Evolutionary conservation across 2,888 invertebrate genomes (phyloP).

Genomic region (Cremastinae sp.): DNA sequence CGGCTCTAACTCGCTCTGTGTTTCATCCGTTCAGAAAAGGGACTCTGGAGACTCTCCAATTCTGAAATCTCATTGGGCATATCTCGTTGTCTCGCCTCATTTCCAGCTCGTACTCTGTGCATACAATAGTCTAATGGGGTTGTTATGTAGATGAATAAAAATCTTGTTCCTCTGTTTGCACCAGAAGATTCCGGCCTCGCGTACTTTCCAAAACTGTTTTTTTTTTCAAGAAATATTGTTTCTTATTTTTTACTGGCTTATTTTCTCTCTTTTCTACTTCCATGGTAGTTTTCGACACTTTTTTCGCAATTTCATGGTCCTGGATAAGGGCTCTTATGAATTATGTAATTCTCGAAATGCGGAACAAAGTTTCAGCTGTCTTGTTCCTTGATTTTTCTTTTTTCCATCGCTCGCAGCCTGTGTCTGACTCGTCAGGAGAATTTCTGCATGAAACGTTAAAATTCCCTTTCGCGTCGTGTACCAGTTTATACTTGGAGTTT

Average conservation of each 20-base stretch:
- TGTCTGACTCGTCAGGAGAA: constrained; percentile 39
- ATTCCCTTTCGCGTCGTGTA: constrained; percentile 8
- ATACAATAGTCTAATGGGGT: constrained; percentile 49
- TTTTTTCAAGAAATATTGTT: neutral
- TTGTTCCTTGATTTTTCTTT: neutral
- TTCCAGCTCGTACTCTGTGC: constrained; percentile 39
- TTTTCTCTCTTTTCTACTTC: neutral
- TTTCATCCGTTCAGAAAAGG: constrained; percentile 48
- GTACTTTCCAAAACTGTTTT: neutral
- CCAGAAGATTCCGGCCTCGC: neutral
- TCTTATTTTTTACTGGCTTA: neutral
- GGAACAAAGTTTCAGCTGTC: neutral
- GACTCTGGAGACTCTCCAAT: constrained; percentile 63
- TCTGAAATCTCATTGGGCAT: constrained; percentile 67
- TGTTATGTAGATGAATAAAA: constrained; percentile 48
- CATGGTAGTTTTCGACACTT: neutral
- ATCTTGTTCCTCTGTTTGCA: constrained; percentile 22
- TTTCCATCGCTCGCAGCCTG: neutral
- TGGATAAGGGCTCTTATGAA: no score
- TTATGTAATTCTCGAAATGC: neutral
- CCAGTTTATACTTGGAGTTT: constrained; percentile 6
- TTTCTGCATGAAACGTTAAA: constrained; percentile 45
- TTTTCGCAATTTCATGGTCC: neutral
- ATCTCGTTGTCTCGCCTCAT: constrained; percentile 54
- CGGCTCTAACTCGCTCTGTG: constrained; percentile 21